These are phyloP conservation scores for Odontocerum albicorne DNA, from an alignment of 2,888 invertebrate species.

Conservation along the genomic window DNA sequence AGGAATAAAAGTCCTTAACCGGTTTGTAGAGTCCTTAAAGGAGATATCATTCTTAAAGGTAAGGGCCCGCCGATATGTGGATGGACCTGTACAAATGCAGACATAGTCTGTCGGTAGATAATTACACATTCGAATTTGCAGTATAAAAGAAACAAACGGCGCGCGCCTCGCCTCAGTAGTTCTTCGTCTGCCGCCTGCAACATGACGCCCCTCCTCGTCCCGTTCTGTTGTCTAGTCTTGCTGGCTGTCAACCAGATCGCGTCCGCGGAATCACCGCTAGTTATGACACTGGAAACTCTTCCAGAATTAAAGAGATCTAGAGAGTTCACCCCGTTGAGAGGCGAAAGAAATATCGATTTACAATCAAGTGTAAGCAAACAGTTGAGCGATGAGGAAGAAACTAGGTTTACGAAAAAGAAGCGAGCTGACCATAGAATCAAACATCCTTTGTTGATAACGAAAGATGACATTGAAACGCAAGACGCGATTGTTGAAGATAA, in stretches of 20 bases:
- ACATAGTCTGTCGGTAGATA: constrained; percentile 19
- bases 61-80: constrained; percentile 19
- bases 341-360: constrained; percentile 18
- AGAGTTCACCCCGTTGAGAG: constrained; percentile 8
- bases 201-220: constrained; percentile 17
- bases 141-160: constrained; percentile 34
- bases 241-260: constrained; percentile 5
- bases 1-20: too few relatives aligned
- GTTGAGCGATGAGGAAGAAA: constrained; percentile 47
- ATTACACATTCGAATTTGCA: constrained; percentile 32
- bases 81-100: constrained; percentile 10
- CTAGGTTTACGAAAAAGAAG: constrained; percentile 47
- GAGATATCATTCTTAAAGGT: too few relatives aligned
- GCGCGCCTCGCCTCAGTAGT: constrained; percentile 28
- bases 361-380: constrained; percentile 1
- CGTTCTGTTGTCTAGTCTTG: constrained; percentile 9
- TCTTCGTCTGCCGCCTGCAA: constrained; percentile 15
- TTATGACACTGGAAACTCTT: constrained; percentile 9
- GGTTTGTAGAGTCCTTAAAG: too few relatives aligned
- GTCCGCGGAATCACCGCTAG: constrained; percentile 3
- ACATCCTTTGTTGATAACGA: constrained; percentile 51
- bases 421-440: constrained; percentile 48
- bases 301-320: constrained; percentile 6
- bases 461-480: constrained; percentile 44
- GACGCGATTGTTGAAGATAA: constrained; percentile 50